Evolutionary conservation across 2,888 invertebrate species (phyloP).

Genomic region (Octodonta nipae): DNA sequence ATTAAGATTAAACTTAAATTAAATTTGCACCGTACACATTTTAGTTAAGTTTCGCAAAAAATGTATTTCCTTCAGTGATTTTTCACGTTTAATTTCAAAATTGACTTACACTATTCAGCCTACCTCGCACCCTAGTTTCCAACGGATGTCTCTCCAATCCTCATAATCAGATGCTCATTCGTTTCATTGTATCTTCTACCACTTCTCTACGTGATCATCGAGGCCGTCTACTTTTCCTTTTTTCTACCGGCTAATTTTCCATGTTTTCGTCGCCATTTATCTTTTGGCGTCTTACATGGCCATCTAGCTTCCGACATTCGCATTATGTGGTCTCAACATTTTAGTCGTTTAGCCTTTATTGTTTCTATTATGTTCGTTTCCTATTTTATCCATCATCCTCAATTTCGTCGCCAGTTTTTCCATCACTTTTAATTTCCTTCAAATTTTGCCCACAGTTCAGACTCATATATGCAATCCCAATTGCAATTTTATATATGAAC

Average conservation of each 20-base stretch:
- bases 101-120: too few relatives aligned
- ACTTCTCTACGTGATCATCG: neutral
- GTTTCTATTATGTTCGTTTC: neutral
- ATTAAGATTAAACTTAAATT: too few relatives aligned
- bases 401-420: slow-evolving; percentile 1
- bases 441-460: neutral
- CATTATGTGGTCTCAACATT: neutral
- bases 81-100: too few relatives aligned
- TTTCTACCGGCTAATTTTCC: neutral
- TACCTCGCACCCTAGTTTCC: too few relatives aligned
- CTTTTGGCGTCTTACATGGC: too few relatives aligned
- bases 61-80: too few relatives aligned
- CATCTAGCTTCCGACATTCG: neutral
- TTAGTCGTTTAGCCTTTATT: slow-evolving; percentile 1
- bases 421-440: neutral
- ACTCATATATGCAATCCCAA: slow-evolving; percentile 1
- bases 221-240: slow-evolving; percentile 1
- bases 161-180: neutral
- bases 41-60: too few relatives aligned
- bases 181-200: slow-evolving; percentile 1
- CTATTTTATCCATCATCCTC: neutral
- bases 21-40: too few relatives aligned
- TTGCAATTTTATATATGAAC: too few relatives aligned
- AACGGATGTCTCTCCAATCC: neutral
- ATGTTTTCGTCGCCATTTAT: too few relatives aligned